phyloP scores from a whole-genome alignment of 1,140 invertebrate genomes.

The Protaetia brevitarsis region DNA sequence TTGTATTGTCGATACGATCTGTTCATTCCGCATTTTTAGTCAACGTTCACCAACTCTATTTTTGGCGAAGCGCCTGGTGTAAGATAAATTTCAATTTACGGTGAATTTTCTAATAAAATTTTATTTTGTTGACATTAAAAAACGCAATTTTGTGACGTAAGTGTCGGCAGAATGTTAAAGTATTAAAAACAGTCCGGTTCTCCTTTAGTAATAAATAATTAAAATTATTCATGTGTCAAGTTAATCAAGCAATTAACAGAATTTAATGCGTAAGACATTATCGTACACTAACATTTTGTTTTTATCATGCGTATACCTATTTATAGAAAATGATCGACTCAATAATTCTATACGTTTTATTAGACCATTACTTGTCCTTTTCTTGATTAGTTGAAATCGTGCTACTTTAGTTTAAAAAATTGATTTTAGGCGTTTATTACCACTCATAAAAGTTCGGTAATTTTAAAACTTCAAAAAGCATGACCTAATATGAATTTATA shows the following conservation, averaged over 20 bases:
- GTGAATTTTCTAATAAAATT: not conserved
- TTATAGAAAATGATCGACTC: not conserved
- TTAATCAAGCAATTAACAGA: slow-evolving; percentile 1
- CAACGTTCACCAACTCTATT: not conserved
- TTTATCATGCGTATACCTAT: not conserved
- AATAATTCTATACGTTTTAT: too few species aligned
- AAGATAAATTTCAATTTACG: not conserved
- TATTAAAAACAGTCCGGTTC: not conserved
- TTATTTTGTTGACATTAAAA: not conserved
- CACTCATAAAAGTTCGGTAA: too few species aligned
- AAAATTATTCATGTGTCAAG: not conserved
- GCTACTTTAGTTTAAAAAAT: too few species aligned
- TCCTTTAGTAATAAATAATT: not conserved
- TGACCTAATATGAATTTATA: too few species aligned
- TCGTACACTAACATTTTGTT: not conserved
- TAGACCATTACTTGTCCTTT: too few species aligned
- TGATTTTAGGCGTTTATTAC: too few species aligned
- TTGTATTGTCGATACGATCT: not conserved
- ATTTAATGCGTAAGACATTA: not conserved
- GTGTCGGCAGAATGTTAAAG: not conserved
- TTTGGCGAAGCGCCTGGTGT: not conserved
- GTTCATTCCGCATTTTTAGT: not conserved
- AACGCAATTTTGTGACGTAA: not conserved
- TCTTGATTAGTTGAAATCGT: too few species aligned
- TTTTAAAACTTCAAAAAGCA: too few species aligned